Evolutionary conservation across 1,140 invertebrate genomes (phyloP), one percentile per base, ranked within the genome.

Genomic region (Ephestia elutella): DNA sequence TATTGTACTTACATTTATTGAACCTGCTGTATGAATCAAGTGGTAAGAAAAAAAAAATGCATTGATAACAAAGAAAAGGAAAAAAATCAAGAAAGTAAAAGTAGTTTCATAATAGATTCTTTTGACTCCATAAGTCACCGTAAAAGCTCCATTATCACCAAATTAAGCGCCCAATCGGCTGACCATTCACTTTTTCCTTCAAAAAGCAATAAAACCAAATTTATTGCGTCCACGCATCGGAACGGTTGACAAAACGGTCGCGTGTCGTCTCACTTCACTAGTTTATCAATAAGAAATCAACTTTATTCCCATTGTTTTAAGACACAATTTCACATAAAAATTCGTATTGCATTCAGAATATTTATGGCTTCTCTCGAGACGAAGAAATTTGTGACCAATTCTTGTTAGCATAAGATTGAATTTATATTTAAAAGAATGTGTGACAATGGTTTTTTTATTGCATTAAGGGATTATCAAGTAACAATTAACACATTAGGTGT

Each of bases 131-230:
- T 44, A 44, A 44, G 38, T 44, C 38, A 44, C 38, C 13, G 38
- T 32, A 10, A 32, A 7, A 44, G 38, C 38, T 2, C n/a, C 38
- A 44, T 44, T 44, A 44, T 44, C 38, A 44, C 62, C 62, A 61
- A 71, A 74, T 73, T 68, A 73, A 77, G 62, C 57, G 61, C 64
- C 59, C 72, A 60, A 73, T 70, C 55, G 64, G 54, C 60, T 74
- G 73, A 74, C 73, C 73, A 76, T 74, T 61, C 61, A 64, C 60
- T 73, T 57, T 73, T 64, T 56, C 54, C 55, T 59, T 57, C 65
- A 68, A 54, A 56, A 62, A 60, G 58, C 75, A 73, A 82, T 86
- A 86, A 85, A 86, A 81, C 53, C 68, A 54, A 74, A 83, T 86
- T 86, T 83, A 86, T 82, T 69, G 66, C 66, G 73, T 78, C 78